Conservation (phyloP, 2,113 vertebrate genomes). For the Phylloscopus trochiloides region DNA sequence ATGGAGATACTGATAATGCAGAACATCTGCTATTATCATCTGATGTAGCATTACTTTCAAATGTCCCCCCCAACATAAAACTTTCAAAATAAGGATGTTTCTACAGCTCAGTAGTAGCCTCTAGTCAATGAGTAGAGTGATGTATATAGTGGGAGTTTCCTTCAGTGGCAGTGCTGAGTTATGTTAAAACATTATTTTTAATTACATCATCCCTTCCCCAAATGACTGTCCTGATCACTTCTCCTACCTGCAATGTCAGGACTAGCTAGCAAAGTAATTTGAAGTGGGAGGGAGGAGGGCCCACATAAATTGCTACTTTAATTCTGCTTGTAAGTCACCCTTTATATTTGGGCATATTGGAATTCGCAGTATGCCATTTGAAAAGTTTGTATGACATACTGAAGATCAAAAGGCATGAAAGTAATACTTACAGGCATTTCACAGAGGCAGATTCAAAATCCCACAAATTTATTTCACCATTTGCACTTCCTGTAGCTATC, state of each 20-base stretch:
- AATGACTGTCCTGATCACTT: neutral
- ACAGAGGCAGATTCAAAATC: constrained; percentile 61
- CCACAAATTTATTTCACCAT: constrained; percentile 71
- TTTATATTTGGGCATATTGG: neutral
- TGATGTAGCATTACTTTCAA: neutral
- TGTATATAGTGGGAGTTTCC: neutral
- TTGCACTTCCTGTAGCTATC: constrained; percentile 68
- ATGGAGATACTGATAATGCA: neutral
- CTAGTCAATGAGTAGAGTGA: neutral
- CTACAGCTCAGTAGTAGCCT: neutral
- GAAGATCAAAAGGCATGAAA: neutral
- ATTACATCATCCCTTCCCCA: neutral
- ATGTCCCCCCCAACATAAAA: neutral
- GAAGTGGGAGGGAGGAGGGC: neutral
- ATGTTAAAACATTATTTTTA: neutral
- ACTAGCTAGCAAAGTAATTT: neutral
- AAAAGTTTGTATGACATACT: neutral
- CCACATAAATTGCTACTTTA: neutral
- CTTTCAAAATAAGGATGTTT: neutral
- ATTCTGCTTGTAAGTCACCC: neutral
- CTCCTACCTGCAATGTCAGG: neutral
- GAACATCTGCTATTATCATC: neutral
- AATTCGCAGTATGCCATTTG: neutral
- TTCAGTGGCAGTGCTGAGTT: neutral
- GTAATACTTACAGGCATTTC: constrained; percentile 71